A percentile compares a stretch with the other conserved stretches of the same genome.
phyloP scores from a whole-genome alignment of 2,888 invertebrate species.

The Polyommatus iphigenia region DNA sequence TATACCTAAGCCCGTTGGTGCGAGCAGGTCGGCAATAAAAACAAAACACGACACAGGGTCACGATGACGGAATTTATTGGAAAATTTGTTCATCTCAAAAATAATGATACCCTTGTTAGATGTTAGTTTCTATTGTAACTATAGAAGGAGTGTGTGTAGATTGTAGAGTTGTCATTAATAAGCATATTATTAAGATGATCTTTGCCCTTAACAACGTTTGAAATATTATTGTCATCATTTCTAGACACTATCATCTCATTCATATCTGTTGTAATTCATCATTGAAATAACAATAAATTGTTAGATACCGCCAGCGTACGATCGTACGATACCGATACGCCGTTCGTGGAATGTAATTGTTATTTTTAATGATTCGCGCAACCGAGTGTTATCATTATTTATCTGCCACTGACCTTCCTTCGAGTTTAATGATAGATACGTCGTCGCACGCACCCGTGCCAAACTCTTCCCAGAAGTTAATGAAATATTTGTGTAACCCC shows the following conservation, averaged over 20 bases:
- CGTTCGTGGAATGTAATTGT: constrained; percentile 24
- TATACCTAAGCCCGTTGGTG: constrained; percentile 29
- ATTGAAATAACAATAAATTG: constrained; percentile 1
- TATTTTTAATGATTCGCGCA: constrained; percentile 37
- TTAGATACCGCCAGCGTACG: background rate
- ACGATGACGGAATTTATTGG: constrained; percentile 22
- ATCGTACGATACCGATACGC: background rate
- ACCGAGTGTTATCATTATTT: constrained; percentile 37
- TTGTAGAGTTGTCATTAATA: background rate
- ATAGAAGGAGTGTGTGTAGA: background rate
- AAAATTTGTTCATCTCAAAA: constrained; percentile 18
- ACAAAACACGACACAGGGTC: constrained; percentile 24
- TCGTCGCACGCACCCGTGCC: constrained; percentile 33
- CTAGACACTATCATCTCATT: background rate
- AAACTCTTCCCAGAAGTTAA: constrained; percentile 34
- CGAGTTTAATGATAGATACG: constrained; percentile 32
- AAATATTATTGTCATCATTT: background rate
- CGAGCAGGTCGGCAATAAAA: constrained; percentile 34
- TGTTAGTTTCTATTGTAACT: background rate
- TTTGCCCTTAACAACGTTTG: background rate
- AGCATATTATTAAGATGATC: background rate
- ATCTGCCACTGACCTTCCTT: constrained; percentile 43
- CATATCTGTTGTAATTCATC: constrained; percentile 6
- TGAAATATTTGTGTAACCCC: constrained; percentile 37
- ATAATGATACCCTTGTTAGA: background rate